phyloP scores from a whole-genome alignment of 23 tunicate species.

The Clavelina lepadiformis region DNA sequence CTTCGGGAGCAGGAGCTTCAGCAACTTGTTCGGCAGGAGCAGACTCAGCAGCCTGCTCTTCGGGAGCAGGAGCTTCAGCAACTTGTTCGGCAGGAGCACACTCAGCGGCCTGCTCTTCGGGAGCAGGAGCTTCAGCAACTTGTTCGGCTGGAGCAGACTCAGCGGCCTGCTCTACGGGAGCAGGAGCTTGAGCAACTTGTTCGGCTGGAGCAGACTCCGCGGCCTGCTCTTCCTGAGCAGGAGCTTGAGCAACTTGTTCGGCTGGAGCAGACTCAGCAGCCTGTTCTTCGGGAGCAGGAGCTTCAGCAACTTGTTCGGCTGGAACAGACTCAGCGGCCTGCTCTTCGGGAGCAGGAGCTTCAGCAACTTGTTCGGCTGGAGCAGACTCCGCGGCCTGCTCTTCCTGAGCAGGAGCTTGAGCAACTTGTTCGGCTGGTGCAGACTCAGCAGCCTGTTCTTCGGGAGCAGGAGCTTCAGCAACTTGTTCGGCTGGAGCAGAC shows the following conservation, averaged over 20 bases:
- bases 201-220: background rate
- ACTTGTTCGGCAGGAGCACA: background rate
- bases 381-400: background rate
- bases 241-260: background rate
- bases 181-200: background rate
- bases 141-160: background rate
- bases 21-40: background rate
- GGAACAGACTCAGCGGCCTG: background rate
- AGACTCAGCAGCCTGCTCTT: background rate
- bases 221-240: background rate
- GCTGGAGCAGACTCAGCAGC: background rate
- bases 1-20: background rate
- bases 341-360: background rate
- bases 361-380: background rate
- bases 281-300: background rate
- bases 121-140: background rate
- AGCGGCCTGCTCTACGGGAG: background rate
- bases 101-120: too few relatives aligned
- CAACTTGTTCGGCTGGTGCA: background rate
- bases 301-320: background rate
- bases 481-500: background rate
- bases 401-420: too few relatives aligned
- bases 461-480: too few relatives aligned
- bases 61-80: background rate
- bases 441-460: background rate